Base-by-base conservation (phyloP, 53 echinoderm and acorn worm species). In the Luidia sarsii region DNA sequence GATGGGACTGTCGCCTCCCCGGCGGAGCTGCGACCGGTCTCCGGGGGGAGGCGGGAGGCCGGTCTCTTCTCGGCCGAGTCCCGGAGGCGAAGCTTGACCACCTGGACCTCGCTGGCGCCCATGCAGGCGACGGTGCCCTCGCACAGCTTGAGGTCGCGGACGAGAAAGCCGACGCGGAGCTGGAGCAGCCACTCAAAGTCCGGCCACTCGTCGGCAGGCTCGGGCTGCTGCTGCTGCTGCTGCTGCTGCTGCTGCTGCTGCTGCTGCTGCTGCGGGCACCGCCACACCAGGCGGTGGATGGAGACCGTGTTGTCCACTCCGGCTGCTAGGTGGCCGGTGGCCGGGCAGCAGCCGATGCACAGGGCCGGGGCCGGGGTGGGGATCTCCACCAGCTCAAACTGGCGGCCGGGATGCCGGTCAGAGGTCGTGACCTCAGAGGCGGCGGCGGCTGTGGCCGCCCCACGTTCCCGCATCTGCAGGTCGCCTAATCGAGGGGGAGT, bases 361-460 rank as follows among this genome's bases (percentile, higher is more conserved):
- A 68, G 57, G 34, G 82, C 57, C 8, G 82, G 69, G 39, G 82
- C 57, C 16, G 56, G 68, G 22, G 69, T 56, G 36, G 55, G 82
- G 6, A 82, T 15, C 43, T 82, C 82, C 1, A 82, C 57, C 45
- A 82, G 68, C 27, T 82, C 82, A 69, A 82, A 82, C 68, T 68
- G 69, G 15, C 15, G 27, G 6, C 51, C 15, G 19, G 68, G 34
- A 11, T 57, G 52, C 22, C 54, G 53, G 51, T 46, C 56, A 16
- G 41, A 57, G 57, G 74, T 57, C 22, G 57, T 23, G 16, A 57
- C 27, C n/a, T n/a, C n/a, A n/a, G n/a, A n/a, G n/a, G n/a, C n/a
- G n/a, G n/a, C n/a, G n/a, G n/a, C n/a, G n/a, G n/a, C n/a, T n/a
- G n/a, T n/a, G 29, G 74, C 41, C 4, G 74, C 39, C 13, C 74